Percentiles rank a stretch among this genome's conserved stretches.
Evolutionary conservation across 2,113 vertebrate species (phyloP).

Genomic region (Shinisaurus crocodilurus): DNA sequence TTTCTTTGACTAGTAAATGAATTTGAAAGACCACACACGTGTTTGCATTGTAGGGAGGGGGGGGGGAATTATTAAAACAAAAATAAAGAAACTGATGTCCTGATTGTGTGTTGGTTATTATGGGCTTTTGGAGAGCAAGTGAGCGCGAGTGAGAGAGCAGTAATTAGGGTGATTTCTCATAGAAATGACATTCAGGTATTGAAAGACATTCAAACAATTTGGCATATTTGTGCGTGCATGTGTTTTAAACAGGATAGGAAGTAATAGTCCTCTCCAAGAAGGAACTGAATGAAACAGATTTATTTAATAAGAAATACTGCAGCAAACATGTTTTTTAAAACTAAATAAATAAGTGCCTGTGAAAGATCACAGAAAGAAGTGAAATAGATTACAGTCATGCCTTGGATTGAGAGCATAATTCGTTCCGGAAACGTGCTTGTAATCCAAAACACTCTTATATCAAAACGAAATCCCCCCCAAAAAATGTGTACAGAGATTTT

Average conservation of each 20-base stretch:
- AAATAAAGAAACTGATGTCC: constrained; percentile 30
- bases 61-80: neutral
- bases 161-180: constrained; percentile 20
- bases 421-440: too few species aligned
- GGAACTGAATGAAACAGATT: constrained; percentile 38
- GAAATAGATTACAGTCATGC: constrained; percentile 16
- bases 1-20: constrained; percentile 22
- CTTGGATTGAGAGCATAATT: too few species aligned
- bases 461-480: too few species aligned
- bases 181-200: constrained; percentile 11
- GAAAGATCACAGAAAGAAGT: constrained; percentile 47
- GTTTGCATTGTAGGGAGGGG: neutral
- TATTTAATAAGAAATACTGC: constrained; percentile 38
- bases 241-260: constrained; percentile 46
- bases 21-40: constrained; percentile 43
- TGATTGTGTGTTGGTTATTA: constrained; percentile 35
- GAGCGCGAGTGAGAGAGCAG: neutral
- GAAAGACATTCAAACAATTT: constrained; percentile 33
- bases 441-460: too few species aligned
- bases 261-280: constrained; percentile 50
- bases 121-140: neutral
- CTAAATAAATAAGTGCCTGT: neutral
- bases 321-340: neutral
- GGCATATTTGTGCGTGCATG: constrained; percentile 21
- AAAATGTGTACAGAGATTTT: too few species aligned